Evolutionary conservation across 2,888 invertebrate species (phyloP).

Genomic region (Ophion ellenae): DNA sequence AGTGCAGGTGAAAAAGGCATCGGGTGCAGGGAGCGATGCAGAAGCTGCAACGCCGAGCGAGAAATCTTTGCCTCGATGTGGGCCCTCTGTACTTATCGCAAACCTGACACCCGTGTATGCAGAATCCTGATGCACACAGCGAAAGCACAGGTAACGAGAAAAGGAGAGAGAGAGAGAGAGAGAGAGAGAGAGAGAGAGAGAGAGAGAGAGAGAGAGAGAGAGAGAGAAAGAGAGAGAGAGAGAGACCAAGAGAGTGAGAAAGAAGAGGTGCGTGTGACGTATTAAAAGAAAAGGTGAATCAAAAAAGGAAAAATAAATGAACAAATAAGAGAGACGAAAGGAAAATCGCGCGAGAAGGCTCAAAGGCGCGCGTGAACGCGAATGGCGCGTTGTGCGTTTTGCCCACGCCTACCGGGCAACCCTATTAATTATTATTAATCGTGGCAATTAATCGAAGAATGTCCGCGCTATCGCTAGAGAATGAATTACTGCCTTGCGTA

Average conservation of each 20-base stretch:
- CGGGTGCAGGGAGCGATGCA: conserved; percentile 2
- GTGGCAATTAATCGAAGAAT: conserved; percentile 76
- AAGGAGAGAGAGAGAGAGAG: neutral
- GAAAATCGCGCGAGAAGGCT: neutral
- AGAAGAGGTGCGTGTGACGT: conserved; percentile 10
- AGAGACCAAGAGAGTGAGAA: too few relatives aligned
- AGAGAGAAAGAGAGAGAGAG: neutral
- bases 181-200: neutral
- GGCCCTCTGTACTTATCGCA: conserved; percentile 59
- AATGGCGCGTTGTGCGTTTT: conserved; percentile 68
- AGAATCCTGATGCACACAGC: conserved; percentile 36
- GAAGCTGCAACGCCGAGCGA: conserved; percentile 28
- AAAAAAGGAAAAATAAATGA: neutral
- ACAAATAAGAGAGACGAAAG: neutral
- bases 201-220: neutral
- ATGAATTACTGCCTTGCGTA: conserved; percentile 70
- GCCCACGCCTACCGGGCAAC: conserved; percentile 69
- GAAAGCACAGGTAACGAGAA: conserved; percentile 17
- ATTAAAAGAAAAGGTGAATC: conserved; percentile 27
- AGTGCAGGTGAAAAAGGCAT: neutral
- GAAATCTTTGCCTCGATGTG: conserved; percentile 23
- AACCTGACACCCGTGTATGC: conserved; percentile 59
- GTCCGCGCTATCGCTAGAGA: conserved; percentile 70
- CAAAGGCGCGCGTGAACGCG: conserved; percentile 66
- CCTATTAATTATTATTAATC: conserved; percentile 81